Evolutionary conservation across 2,113 vertebrate genomes (phyloP).

Genomic region (Sylvilagus bachmani): DNA sequence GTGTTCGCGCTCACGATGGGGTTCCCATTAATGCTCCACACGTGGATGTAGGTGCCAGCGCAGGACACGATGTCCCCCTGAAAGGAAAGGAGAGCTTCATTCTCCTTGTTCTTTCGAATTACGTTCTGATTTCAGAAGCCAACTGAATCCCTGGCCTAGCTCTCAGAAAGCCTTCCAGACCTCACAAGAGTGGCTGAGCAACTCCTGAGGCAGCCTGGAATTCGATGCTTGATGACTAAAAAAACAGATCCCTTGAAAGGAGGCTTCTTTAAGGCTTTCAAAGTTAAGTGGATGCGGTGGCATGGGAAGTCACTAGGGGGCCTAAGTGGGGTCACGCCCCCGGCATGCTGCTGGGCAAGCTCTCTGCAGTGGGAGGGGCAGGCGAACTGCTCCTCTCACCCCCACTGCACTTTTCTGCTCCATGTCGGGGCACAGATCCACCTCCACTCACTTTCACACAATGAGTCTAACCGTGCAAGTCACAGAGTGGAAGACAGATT

Average conservation of each 20-base stretch:
- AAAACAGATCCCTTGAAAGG: background rate
- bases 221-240: background rate
- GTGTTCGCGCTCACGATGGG: slow-evolving; percentile 97
- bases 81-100: background rate
- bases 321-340: too few relatives aligned
- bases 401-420: background rate
- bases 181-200: too few relatives aligned
- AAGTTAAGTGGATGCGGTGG: background rate
- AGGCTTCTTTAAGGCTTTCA: background rate
- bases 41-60: slow-evolving; percentile 96
- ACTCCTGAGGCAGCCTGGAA: background rate
- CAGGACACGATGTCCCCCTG: slow-evolving; percentile 98
- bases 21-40: slow-evolving; percentile 99
- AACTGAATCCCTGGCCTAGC: background rate
- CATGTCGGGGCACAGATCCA: background rate
- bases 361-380: background rate
- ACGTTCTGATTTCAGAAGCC: background rate
- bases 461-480: background rate
- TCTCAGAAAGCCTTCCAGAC: background rate
- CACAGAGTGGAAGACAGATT: background rate
- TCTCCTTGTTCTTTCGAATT: background rate
- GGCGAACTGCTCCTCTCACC: background rate
- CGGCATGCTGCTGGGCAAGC: rapidly evolving
- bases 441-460: background rate
- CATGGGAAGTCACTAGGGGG: too few relatives aligned